These are phyloP conservation scores for Lycia hirtaria DNA, from an alignment of 2,888 invertebrate species.

Conservation along the genomic window DNA sequence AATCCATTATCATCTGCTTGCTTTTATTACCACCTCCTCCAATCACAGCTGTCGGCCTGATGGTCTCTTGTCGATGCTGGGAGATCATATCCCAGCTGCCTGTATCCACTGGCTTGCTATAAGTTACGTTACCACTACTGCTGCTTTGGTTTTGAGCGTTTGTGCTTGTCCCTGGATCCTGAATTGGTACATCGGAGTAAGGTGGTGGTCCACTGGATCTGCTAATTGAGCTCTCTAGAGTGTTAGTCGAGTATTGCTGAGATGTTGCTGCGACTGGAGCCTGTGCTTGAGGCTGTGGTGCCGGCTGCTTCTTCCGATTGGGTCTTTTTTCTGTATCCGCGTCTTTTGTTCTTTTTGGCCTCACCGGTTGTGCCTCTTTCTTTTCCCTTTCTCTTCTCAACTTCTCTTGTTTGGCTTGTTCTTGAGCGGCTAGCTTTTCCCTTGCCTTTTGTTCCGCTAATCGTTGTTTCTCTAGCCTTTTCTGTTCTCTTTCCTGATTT, in stretches of 20 bases:
- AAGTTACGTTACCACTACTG: constrained; percentile 62
- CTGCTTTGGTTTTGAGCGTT: constrained; percentile 50
- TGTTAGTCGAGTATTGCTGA: constrained; percentile 60
- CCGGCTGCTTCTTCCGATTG: constrained; percentile 44
- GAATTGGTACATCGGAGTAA: constrained; percentile 52
- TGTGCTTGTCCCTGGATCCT: constrained; percentile 29
- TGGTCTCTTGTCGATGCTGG: constrained; percentile 78
- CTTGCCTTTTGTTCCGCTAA: constrained; percentile 55
- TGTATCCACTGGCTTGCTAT: constrained; percentile 58
- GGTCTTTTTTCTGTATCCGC: constrained; percentile 40
- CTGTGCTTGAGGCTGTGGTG: constrained; percentile 32
- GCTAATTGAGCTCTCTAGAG: constrained; percentile 75
- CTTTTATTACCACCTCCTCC: constrained; percentile 32
- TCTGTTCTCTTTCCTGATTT: constrained; percentile 57
- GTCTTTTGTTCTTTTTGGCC: constrained; percentile 48
- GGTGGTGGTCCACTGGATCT: constrained; percentile 73
- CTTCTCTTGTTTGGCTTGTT: constrained; percentile 60
- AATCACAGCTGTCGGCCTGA: constrained; percentile 45
- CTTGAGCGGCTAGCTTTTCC: constrained; percentile 53
- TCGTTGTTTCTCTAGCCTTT: constrained; percentile 62
- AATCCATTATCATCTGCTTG: constrained; percentile 64
- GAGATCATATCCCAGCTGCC: constrained; percentile 84
- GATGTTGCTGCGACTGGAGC: constrained; percentile 35
- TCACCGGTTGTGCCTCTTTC: constrained; percentile 45
- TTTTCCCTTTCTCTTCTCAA: constrained; percentile 52